These are phyloP conservation scores for Brachyptera putata DNA, from an alignment of 2,888 invertebrate species.

Conservation along the genomic window DNA sequence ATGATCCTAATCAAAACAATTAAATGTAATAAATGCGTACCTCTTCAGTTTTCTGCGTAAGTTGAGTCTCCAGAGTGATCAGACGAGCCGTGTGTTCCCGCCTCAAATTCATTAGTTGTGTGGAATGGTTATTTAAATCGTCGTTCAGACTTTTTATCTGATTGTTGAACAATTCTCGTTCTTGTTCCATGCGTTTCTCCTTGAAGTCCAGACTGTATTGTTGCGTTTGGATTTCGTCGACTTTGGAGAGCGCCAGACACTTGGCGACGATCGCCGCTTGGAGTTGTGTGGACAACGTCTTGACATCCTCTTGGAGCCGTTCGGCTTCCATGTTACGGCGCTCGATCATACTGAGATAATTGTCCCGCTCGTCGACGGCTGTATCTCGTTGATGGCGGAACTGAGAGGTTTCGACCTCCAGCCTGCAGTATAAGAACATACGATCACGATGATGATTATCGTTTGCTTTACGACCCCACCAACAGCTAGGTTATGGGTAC, in stretches of 20 bases:
- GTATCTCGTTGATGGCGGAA: conserved; percentile 65
- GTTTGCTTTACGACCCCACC: no score
- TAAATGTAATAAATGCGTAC: conserved; percentile 34
- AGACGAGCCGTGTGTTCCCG: conserved; percentile 64
- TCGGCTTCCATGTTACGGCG: conserved; percentile 69
- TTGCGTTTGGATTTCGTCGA: conserved; percentile 76
- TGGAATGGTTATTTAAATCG: conserved; percentile 72
- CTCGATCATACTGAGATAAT: conserved; percentile 65
- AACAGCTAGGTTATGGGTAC: no score
- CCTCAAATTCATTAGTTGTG: conserved; percentile 71
- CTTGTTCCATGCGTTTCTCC: conserved; percentile 80
- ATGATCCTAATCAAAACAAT: no score
- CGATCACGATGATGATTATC: not conserved
- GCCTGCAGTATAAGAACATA: no score
- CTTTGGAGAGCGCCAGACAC: conserved; percentile 74
- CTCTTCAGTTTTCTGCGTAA: conserved; percentile 76
- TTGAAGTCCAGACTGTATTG: conserved; percentile 74
- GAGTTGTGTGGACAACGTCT: conserved; percentile 66
- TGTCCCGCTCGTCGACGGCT: conserved; percentile 70
- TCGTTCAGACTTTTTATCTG: conserved; percentile 74
- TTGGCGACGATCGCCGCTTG: conserved; percentile 72
- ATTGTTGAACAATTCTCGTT: conserved; percentile 67
- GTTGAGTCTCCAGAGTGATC: conserved; percentile 67
- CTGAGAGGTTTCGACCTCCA: conserved; percentile 61
- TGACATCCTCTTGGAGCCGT: conserved; percentile 64